These are phyloP conservation scores for Chiroxiphia lanceolata DNA, from an alignment of 2,797 vertebrate species.

Conservation along the genomic window DNA sequence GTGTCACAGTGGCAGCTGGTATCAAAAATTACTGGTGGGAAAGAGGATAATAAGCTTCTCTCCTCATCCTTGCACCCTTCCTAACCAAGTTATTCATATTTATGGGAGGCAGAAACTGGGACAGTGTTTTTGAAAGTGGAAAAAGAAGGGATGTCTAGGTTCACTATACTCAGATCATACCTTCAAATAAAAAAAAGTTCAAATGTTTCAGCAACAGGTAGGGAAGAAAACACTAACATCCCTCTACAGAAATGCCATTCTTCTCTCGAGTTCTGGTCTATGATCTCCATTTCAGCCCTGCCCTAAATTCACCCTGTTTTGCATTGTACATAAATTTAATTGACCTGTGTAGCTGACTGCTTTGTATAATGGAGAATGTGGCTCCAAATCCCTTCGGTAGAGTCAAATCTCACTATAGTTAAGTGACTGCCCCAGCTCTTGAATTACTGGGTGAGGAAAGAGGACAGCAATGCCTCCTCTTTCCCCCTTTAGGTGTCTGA, in stretches of 20 bases:
- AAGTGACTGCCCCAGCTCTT: background rate
- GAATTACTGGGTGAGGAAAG: background rate
- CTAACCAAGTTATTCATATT: conserved; percentile 39
- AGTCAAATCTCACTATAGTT: background rate
- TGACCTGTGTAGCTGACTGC: background rate
- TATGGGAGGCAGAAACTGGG: background rate
- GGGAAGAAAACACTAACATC: background rate
- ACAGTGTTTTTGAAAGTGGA: background rate
- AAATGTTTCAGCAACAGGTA: background rate
- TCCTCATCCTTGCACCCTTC: conserved; percentile 26
- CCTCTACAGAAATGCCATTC: background rate
- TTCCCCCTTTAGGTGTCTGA: background rate
- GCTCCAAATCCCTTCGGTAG: background rate
- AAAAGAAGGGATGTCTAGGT: background rate
- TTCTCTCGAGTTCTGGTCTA: background rate
- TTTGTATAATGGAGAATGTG: background rate
- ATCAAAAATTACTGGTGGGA: conserved; percentile 20
- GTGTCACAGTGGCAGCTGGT: conserved; percentile 50
- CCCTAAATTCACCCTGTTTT: background rate
- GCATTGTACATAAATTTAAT: background rate
- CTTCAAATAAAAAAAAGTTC: background rate
- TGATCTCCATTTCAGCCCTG: background rate
- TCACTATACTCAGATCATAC: background rate
- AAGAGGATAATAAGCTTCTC: conserved; percentile 46
- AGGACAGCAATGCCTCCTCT: background rate